Evolutionary conservation across 1,140 invertebrate genomes (phyloP).

Genomic region (Drosophila watanabei): DNA sequence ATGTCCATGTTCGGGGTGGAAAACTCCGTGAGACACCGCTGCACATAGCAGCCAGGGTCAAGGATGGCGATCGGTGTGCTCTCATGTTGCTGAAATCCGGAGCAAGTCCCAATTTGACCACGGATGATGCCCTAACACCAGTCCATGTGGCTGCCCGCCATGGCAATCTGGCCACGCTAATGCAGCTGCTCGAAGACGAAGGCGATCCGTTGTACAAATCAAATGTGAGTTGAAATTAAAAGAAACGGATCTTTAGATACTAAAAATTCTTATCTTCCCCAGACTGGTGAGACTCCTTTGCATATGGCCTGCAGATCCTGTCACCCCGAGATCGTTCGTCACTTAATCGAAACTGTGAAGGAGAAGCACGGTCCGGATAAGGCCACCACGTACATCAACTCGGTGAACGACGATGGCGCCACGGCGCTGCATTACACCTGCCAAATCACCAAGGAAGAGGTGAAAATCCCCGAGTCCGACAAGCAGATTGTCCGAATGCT

Average conservation of each 20-base stretch:
- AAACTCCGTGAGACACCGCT: conserved; percentile 96
- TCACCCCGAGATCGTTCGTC: conserved; percentile 93
- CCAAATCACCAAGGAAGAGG: conserved; percentile 92
- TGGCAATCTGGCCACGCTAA: conserved; percentile 94
- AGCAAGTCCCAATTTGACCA: conserved; percentile 96
- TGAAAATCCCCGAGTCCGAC: conserved; percentile 92
- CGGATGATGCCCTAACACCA: conserved; percentile 97
- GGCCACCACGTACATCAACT: conserved; percentile 92
- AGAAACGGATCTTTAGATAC: not conserved
- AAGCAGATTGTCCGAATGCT: conserved; percentile 95
- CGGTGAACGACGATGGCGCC: conserved; percentile 95
- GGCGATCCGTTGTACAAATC: conserved; percentile 96
- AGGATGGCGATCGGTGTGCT: conserved; percentile 97
- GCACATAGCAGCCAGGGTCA: conserved; percentile 97
- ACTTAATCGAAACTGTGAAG: conserved; percentile 94
- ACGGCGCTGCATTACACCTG: conserved; percentile 96
- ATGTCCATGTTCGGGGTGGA: conserved; percentile 97
- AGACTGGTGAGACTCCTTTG: conserved; percentile 98
- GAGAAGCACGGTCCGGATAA: conserved; percentile 90
- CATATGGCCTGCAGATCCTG: conserved; percentile 96
- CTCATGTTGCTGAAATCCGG: conserved; percentile 99
- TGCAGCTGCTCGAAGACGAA: conserved; percentile 95
- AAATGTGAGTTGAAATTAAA: conserved; percentile 88
- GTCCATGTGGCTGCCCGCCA: conserved; percentile 96
- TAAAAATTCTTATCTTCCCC: not conserved